Conservation (phyloP, 1,140 invertebrate species). For the Acyrthosiphon pisum region DNA sequence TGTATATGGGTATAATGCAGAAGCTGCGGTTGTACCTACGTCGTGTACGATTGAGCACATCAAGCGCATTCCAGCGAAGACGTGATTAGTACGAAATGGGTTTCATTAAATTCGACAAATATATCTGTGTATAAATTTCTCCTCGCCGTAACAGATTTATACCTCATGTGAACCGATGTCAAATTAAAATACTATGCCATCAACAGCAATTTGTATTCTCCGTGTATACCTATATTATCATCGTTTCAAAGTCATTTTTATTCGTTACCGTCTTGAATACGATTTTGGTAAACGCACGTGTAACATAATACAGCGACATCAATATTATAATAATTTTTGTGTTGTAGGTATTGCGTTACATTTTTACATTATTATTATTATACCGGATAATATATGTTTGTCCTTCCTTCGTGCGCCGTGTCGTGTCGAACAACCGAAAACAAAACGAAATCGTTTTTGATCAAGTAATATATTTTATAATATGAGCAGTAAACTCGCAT, state of each 20-base stretch:
- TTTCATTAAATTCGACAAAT: neutral
- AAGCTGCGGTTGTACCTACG: neutral
- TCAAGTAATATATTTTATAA: neutral
- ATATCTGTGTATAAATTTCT: neutral
- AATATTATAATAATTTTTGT: neutral
- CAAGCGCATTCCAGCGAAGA: neutral
- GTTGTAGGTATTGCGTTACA: neutral
- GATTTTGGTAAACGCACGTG: neutral
- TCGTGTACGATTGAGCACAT: neutral
- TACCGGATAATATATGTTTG: neutral
- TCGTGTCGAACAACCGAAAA: neutral
- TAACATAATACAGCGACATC: conserved; percentile 14
- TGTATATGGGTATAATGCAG: neutral
- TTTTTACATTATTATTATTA: neutral
- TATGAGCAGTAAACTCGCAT: neutral
- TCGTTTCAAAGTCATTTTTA: neutral
- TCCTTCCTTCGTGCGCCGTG: neutral
- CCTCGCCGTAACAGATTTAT: neutral
- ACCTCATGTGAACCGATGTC: neutral
- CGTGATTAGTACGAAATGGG: neutral
- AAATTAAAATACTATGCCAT: neutral
- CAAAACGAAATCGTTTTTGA: conserved; percentile 3
- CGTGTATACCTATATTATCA: neutral
- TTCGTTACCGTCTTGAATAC: neutral
- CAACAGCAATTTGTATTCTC: neutral